Percentiles rank a stretch among this genome's conserved stretches.
Conservation (phyloP, 2,797 vertebrate species). For the Lacerta viridis region DNA sequence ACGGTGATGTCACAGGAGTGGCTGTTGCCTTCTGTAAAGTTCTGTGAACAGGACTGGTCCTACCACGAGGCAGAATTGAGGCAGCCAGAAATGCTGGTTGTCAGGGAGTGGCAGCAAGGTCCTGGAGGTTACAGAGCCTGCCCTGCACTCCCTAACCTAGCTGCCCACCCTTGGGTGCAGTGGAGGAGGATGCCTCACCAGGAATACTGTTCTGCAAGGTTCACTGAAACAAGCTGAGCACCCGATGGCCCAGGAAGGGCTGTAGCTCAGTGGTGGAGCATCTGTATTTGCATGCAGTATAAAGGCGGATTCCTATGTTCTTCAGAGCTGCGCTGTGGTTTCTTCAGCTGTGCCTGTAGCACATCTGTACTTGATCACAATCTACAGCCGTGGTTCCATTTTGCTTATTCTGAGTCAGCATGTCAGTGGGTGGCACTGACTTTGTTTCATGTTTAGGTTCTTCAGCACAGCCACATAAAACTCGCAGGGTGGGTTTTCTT, state of each 20-base stretch:
- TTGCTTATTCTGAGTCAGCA: background rate
- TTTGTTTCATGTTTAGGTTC: background rate
- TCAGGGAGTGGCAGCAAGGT: no score
- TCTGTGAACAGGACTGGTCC: background rate
- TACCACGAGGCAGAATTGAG: background rate
- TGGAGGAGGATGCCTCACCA: no score
- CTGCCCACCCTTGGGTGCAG: no score
- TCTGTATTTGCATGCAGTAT: no score
- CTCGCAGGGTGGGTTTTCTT: background rate
- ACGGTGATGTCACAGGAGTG: background rate
- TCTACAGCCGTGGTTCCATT: background rate
- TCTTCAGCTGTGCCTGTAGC: background rate
- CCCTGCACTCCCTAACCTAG: no score
- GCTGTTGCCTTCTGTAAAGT: background rate
- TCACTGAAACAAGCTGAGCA: no score
- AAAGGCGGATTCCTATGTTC: no score
- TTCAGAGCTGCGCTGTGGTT: background rate
- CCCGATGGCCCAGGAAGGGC: no score
- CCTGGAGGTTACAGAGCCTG: no score
- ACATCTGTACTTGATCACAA: conserved; percentile 35
- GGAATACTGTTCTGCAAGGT: no score
- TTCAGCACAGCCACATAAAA: background rate
- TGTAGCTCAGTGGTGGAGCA: no score
- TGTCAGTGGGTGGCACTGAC: background rate
- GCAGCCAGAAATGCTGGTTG: no score